Base-by-base conservation (phyloP, 2,888 invertebrate species). In the Acronicta aceris region DNA sequence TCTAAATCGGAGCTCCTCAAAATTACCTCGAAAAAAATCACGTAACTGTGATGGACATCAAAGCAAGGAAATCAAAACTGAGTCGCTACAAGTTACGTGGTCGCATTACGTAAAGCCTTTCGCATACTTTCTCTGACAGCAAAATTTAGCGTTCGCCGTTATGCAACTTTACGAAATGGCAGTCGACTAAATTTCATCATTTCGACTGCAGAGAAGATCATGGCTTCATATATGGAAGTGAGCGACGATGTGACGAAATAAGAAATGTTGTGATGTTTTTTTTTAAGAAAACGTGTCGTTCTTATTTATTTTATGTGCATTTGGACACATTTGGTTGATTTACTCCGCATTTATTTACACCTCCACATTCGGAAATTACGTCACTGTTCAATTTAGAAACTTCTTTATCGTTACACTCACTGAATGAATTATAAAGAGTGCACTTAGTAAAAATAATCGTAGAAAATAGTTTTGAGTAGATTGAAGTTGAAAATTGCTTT, bases 71-170 rank as follows among this genome's bases (percentile, higher is more conserved):
- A 94, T 93, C 93, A 93, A 94, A 93, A 93, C 91, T 84, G 85
- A 91, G 89, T 86, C 88, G 89, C 87, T 89, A 85, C 88, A 88
- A 69, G 92, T 93, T 93, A 94, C 94, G 94, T 94, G 79, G 84
- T 71, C 63, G 53, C 77, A 70, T 94, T 94, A 92, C 91, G 90
- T 94, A 94, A 94, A 89, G 84, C 92, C 94, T 94, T 94, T 94
- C 94, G 94, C 89, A 89, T 90, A 93, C 94, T 94, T 94, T 94
- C 94, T 93, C 94, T 92, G 93, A 89, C 93, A 91, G 91, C 93
- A 94, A 94, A 94, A 94, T 94, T 94, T 93, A 92, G 94, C 93
- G 90, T 91, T 89, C 89, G 84, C 82, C 74, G 83, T 93, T 94
- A 86, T 85, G 91, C 88, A 88, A 92, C 83, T 75, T 79, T 85